Conservation (phyloP, 2,797 vertebrate genomes). For the Poliocrania exsul region DNA sequence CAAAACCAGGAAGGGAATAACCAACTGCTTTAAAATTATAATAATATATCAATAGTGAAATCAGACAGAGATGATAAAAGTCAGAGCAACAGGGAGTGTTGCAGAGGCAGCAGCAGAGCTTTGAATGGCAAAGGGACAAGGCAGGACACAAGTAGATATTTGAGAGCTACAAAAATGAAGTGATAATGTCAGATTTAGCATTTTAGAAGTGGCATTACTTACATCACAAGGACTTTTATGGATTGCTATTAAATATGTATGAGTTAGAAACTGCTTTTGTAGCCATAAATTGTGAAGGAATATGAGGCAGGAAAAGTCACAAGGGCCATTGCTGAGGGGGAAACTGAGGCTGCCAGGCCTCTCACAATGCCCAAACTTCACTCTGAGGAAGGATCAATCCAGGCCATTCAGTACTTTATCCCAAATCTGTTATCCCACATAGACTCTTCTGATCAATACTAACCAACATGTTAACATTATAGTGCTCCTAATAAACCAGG, state of each 20-base stretch:
- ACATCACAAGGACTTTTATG: neutral
- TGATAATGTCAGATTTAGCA: neutral
- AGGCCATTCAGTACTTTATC: neutral
- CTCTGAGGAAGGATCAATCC: neutral
- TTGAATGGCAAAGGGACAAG: neutral
- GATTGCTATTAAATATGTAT: neutral
- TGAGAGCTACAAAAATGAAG: neutral
- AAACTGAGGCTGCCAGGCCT: neutral
- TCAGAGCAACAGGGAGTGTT: neutral
- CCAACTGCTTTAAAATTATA: neutral
- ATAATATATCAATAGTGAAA: neutral
- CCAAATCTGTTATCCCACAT: neutral
- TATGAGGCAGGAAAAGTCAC: neutral
- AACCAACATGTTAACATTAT: neutral
- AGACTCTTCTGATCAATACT: slow-evolving; percentile 27
- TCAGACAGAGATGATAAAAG: neutral
- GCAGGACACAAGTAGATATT: neutral
- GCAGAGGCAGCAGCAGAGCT: neutral
- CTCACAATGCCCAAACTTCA: neutral
- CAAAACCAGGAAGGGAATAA: neutral
- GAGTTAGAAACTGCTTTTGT: neutral
- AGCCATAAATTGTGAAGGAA: neutral
- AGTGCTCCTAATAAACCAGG: slow-evolving; percentile 8
- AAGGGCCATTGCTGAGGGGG: neutral
- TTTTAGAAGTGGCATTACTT: neutral